Evolutionary conservation across 2,888 invertebrate species (phyloP).

Genomic region (Zaprionus lineosus): DNA sequence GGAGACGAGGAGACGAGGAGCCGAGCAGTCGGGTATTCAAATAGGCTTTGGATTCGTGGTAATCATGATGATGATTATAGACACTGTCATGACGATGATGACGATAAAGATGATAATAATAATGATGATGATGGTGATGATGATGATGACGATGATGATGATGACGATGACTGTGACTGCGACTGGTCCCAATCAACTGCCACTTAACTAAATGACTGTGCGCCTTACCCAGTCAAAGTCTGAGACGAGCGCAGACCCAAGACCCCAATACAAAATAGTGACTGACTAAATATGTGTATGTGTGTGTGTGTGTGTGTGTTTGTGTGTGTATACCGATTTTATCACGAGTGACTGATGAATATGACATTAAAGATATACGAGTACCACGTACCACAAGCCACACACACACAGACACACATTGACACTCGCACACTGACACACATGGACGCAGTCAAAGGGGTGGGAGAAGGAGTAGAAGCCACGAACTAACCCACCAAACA

Average conservation of each 20-base stretch:
- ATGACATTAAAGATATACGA: slow-evolving; percentile 78
- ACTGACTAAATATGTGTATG: not conserved
- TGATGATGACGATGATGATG: slow-evolving; percentile 2
- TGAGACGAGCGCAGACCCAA: slow-evolving; percentile 27
- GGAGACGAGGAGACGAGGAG: slow-evolving; percentile 13
- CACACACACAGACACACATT: slow-evolving; percentile 1
- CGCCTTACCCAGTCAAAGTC: slow-evolving; percentile 51
- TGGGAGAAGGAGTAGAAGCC: slow-evolving; percentile 1
- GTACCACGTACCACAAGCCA: slow-evolving; percentile 45
- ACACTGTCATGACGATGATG: too few species aligned
- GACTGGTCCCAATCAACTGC: slow-evolving; percentile 78
- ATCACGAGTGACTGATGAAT: slow-evolving; percentile 81
- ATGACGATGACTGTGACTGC: slow-evolving; percentile 39
- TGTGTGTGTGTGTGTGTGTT: slow-evolving; percentile 7
- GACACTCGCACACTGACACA: not conserved
- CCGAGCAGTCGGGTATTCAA: slow-evolving; percentile 38
- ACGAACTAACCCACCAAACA: slow-evolving; percentile 10
- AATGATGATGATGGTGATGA: slow-evolving; percentile 1
- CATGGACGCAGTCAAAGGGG: not conserved
- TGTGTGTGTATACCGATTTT: slow-evolving; percentile 63
- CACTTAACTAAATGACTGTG: slow-evolving; percentile 77
- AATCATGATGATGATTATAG: slow-evolving; percentile 21
- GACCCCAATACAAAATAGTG: slow-evolving; percentile 23
- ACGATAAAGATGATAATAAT: slow-evolving; percentile 10
- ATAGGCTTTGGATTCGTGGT: slow-evolving; percentile 41